Conservation (phyloP, 1,140 invertebrate species). For the Dysdera silvatica region DNA sequence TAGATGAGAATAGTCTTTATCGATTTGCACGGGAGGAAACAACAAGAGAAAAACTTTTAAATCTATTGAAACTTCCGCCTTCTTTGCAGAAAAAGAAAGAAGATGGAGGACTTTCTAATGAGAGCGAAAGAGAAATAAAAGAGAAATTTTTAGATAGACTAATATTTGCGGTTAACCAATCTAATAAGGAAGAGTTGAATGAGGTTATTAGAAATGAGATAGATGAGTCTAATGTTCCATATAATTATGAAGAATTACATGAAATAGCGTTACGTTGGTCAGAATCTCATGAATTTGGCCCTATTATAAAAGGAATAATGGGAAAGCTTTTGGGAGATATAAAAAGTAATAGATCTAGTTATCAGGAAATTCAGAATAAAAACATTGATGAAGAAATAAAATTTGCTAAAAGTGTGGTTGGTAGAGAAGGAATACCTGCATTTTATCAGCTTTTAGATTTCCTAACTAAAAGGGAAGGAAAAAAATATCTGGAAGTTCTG, state of each 20-base stretch:
- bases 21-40: slow-evolving; percentile 4
- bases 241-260: slow-evolving; percentile 9
- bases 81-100: slow-evolving; percentile 10
- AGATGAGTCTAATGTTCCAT: neutral
- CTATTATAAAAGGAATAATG: slow-evolving; percentile 7
- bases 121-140: slow-evolving; percentile 13
- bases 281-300: slow-evolving; percentile 17
- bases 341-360: slow-evolving; percentile 18
- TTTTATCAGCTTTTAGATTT: slow-evolving; percentile 19
- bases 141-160: slow-evolving; percentile 9
- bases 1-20: slow-evolving; percentile 12
- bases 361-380: slow-evolving; percentile 9
- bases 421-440: neutral
- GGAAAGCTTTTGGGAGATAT: slow-evolving; percentile 17
- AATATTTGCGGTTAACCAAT: slow-evolving; percentile 7
- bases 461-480: slow-evolving; percentile 9
- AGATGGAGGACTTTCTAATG: neutral
- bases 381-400: slow-evolving; percentile 9
- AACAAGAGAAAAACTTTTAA: slow-evolving; percentile 14
- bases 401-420: slow-evolving; percentile 15
- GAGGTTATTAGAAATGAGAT: slow-evolving; percentile 4
- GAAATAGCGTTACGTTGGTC: slow-evolving; percentile 14
- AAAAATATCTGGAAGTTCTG: slow-evolving; percentile 5
- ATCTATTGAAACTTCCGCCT: slow-evolving; percentile 3
- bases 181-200: slow-evolving; percentile 9